Percentiles rank a stretch among this genome's conserved stretches.
Conservation (phyloP, 2,113 vertebrate genomes). For the Mugil cephalus region DNA sequence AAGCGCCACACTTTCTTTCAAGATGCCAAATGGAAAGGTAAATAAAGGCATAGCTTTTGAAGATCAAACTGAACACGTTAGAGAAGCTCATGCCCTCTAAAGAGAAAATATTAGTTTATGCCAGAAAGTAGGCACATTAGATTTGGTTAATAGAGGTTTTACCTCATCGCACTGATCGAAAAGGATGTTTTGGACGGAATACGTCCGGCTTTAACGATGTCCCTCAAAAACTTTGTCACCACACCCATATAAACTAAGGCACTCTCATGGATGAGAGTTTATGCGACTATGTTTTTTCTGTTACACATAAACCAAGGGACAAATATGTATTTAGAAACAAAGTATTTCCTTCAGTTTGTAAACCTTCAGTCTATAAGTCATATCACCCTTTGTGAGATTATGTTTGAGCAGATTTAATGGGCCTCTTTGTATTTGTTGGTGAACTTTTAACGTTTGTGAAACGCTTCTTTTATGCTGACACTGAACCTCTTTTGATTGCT, state of each 20-base stretch:
- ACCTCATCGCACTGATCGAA: slow-evolving; percentile 37
- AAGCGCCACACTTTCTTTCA: slow-evolving; percentile 55
- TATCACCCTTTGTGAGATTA: neutral
- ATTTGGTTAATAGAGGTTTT: slow-evolving; percentile 50
- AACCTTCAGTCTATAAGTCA: neutral
- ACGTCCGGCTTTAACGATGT: slow-evolving; percentile 28
- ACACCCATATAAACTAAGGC: neutral
- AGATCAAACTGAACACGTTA: slow-evolving; percentile 46
- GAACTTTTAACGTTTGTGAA: neutral
- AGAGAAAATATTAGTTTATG: slow-evolving; percentile 46
- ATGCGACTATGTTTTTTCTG: neutral
- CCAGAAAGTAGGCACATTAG: slow-evolving; percentile 50
- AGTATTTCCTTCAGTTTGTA: neutral
- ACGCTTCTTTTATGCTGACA: neutral
- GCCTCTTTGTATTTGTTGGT: neutral
- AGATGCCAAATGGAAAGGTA: slow-evolving; percentile 54
- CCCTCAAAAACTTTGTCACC: slow-evolving; percentile 9
- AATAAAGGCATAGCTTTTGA: slow-evolving; percentile 51
- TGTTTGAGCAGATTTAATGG: neutral
- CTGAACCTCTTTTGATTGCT: neutral
- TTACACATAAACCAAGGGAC: neutral
- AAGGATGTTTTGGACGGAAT: slow-evolving; percentile 34
- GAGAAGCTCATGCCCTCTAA: slow-evolving; percentile 26
- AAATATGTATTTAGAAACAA: neutral
- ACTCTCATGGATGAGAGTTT: neutral